Base-by-base conservation (phyloP, 2,797 vertebrate genomes). In the Prunella strophiata region DNA sequence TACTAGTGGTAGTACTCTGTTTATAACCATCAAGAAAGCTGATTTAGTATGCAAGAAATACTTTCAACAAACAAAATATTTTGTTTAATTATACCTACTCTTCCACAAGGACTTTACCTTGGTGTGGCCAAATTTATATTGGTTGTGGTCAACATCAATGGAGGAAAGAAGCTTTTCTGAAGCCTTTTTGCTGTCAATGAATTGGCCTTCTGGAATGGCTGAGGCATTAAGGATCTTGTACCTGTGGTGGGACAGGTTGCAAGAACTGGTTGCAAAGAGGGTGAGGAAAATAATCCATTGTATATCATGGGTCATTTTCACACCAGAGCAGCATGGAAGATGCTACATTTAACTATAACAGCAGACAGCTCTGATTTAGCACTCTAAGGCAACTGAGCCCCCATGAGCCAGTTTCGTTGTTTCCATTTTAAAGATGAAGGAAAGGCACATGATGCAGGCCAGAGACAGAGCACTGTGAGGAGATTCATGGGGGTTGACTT, bases 101-200 rank as follows among this genome's bases (percentile, higher is more conserved):
- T 92, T 75, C 58, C 38, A 40, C 47, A 51, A 75, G 34, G 59
- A 75, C 62, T 68, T 96, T 98, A 99, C 99, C 98, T 99, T 99
- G 22, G 98, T 99, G 94, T 99, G 98, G 32, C 99, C 99, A 97
- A 99, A 99, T 95, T 96, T 99, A 75, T 99, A 99, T 88, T 99
- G 98, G 54, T 97, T 98, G 23, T 98, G 98, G 66, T 99, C 98
- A 77, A 99, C 57, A 80, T 99, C 97, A 58, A 99, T 98, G 54
- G 98, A 99, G 11, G 96, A 98, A 76, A 99, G 96, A 32, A 99
- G 98, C 94, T 99, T 99, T 96, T 99, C 98, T 7, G 98, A 98
- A 93, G 98, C 98, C 88, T 99, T 99, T 96, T 99, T 99, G 97
- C 98, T 99, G 92, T 99, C 98, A 10, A 98, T 99, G 98, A 99